Conservation (phyloP, 2,113 vertebrate species). For the Chrysochloris asiatica region DNA sequence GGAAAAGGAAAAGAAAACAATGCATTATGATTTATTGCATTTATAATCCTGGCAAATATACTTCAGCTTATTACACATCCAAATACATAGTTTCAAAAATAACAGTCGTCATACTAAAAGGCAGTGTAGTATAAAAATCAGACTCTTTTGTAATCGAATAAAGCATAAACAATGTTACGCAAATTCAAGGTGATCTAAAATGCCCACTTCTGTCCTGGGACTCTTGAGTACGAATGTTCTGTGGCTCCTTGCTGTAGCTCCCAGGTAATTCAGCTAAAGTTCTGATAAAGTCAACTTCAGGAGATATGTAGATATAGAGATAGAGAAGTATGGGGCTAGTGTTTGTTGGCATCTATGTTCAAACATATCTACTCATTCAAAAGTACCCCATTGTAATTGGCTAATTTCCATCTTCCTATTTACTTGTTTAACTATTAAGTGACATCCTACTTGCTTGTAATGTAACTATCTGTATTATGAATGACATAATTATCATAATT, state of each 20-base stretch:
- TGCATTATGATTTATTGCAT: neutral
- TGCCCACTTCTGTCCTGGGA: no score
- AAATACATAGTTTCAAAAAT: neutral
- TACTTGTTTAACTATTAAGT: conserved; percentile 70
- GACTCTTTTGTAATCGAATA: neutral
- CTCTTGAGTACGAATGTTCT: no score
- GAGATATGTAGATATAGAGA: neutral
- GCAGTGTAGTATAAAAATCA: neutral
- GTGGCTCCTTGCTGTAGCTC: fast-evolving
- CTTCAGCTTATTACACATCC: neutral
- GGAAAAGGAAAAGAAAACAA: neutral
- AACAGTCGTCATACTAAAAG: neutral
- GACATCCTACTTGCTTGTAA: conserved; percentile 70
- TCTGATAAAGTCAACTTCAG: conserved; percentile 17
- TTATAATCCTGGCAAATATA: neutral
- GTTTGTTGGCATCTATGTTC: neutral
- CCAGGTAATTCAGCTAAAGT: neutral
- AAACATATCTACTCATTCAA: conserved; percentile 33
- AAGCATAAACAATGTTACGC: neutral
- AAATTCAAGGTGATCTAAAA: neutral
- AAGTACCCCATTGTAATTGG: neutral
- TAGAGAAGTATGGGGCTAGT: neutral
- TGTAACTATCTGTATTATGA: conserved; percentile 61
- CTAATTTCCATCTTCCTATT: conserved; percentile 63
- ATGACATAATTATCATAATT: conserved; percentile 75